These are phyloP conservation scores for Elymnias hypermnestra DNA, from an alignment of 1,140 invertebrate genomes.

Conservation along the genomic window DNA sequence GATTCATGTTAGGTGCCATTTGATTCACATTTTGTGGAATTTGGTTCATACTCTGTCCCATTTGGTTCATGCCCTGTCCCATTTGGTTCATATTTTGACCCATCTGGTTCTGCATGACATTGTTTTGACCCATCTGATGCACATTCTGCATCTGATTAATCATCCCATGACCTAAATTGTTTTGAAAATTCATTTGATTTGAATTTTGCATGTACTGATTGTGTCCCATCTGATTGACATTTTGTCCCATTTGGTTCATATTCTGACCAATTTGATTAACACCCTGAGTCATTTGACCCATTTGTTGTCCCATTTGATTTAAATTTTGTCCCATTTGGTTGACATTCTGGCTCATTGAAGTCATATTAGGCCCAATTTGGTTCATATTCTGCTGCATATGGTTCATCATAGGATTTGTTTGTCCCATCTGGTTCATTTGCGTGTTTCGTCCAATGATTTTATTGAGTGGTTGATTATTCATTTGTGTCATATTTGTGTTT, in stretches of 20 bases:
- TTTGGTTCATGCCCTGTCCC: constrained; percentile 32
- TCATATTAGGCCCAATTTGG: constrained; percentile 31
- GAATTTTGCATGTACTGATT: constrained; percentile 45
- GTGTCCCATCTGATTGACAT: constrained; percentile 35
- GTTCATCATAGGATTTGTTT: constrained; percentile 33
- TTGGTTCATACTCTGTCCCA: constrained; percentile 21
- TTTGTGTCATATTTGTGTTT: constrained; percentile 38
- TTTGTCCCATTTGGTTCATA: constrained; percentile 34
- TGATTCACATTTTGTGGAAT: constrained; percentile 29
- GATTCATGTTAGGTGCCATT: constrained; percentile 29
- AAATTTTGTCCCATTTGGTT: constrained; percentile 27
- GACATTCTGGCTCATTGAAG: constrained; percentile 30
- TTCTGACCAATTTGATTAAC: constrained; percentile 36
- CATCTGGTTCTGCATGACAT: constrained; percentile 24
- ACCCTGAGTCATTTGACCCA: constrained; percentile 34
- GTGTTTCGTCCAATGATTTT: constrained; percentile 38
- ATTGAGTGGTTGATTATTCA: constrained; percentile 44
- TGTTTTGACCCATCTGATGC: constrained; percentile 26
- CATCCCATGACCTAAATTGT: constrained; percentile 38
- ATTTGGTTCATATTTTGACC: constrained; percentile 30
- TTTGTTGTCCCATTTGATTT: constrained; percentile 33
- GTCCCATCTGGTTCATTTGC: constrained; percentile 35
- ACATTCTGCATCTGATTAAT: constrained; percentile 36
- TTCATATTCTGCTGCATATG: constrained; percentile 33
- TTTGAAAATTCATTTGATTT: constrained; percentile 49